phyloP scores from a whole-genome alignment of 2,113 vertebrate genomes.

The Sylvia atricapilla region DNA sequence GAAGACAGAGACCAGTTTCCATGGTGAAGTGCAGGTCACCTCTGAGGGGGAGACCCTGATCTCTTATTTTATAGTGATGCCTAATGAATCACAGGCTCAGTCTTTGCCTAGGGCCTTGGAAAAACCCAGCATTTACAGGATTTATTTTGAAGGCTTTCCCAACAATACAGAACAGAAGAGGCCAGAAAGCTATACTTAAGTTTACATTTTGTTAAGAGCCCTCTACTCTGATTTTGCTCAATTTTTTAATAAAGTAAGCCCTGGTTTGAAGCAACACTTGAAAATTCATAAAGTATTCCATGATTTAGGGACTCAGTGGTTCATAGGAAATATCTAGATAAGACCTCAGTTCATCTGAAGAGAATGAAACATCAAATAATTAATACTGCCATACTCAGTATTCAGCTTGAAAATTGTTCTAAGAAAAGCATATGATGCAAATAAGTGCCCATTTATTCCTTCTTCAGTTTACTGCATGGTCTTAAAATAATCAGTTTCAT shows the following conservation, averaged over 20 bases:
- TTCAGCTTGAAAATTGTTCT: background rate
- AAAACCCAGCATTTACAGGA: background rate
- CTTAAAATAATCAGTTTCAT: background rate
- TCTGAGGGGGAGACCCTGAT: background rate
- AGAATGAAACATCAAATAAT: background rate
- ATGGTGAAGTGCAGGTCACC: background rate
- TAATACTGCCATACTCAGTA: background rate
- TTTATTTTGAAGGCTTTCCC: background rate
- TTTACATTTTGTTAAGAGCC: background rate
- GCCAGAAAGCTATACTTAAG: background rate
- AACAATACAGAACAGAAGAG: background rate
- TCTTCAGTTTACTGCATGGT: background rate
- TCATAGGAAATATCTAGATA: background rate
- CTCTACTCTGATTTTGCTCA: background rate
- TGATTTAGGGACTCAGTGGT: background rate
- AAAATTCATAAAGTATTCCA: background rate
- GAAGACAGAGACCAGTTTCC: background rate
- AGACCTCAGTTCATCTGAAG: background rate
- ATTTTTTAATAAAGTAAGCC: background rate
- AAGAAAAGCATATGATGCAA: background rate
- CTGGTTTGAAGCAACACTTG: background rate
- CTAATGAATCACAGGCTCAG: background rate
- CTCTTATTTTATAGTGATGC: background rate
- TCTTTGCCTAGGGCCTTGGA: background rate
- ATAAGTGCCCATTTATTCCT: background rate